phyloP scores from a whole-genome alignment of 2,888 invertebrate species.

The Cataglyphis livida region DNA sequence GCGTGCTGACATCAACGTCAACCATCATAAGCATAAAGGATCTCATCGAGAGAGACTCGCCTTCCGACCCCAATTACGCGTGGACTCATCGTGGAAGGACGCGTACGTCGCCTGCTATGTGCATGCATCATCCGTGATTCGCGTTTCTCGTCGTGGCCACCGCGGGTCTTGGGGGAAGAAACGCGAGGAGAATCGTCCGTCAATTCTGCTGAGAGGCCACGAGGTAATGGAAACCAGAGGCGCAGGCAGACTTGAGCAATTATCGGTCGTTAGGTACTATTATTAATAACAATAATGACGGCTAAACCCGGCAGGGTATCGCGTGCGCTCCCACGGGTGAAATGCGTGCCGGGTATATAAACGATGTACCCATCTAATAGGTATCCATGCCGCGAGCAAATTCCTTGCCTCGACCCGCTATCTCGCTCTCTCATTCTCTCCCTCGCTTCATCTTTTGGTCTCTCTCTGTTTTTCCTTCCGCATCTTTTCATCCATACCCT shows the following conservation, averaged over 20 bases:
- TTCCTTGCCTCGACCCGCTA: conserved; percentile 75
- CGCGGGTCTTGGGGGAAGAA: conserved; percentile 3
- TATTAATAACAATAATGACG: conserved; percentile 85
- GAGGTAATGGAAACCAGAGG: conserved; percentile 82
- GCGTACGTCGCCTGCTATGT: conserved; percentile 3
- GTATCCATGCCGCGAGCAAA: conserved; percentile 84
- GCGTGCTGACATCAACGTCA: conserved; percentile 52
- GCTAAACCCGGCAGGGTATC: conserved; percentile 79
- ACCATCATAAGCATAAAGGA: conserved; percentile 45
- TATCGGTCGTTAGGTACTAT: conserved; percentile 84
- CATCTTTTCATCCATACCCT: conserved; percentile 48
- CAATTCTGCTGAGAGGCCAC: conserved; percentile 29
- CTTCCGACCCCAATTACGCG: conserved; percentile 54
- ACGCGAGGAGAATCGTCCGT: conserved; percentile 13
- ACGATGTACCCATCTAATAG: conserved; percentile 84
- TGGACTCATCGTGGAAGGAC: conserved; percentile 43
- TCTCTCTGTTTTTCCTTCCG: conserved; percentile 48
- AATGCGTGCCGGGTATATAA: conserved; percentile 84
- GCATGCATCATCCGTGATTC: conserved; percentile 49
- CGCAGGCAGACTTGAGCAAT: conserved; percentile 84
- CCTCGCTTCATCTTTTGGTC: conserved; percentile 40
- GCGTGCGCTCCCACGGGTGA: conserved; percentile 85
- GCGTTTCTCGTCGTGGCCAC: conserved; percentile 42
- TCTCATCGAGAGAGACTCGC: conserved; percentile 43
- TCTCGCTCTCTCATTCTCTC: conserved; percentile 29